Percentiles rank a stretch among this genome's conserved stretches.
These are phyloP conservation scores for Acromyrmex heyeri DNA, from an alignment of 1,140 invertebrate species.

Conservation along the genomic window DNA sequence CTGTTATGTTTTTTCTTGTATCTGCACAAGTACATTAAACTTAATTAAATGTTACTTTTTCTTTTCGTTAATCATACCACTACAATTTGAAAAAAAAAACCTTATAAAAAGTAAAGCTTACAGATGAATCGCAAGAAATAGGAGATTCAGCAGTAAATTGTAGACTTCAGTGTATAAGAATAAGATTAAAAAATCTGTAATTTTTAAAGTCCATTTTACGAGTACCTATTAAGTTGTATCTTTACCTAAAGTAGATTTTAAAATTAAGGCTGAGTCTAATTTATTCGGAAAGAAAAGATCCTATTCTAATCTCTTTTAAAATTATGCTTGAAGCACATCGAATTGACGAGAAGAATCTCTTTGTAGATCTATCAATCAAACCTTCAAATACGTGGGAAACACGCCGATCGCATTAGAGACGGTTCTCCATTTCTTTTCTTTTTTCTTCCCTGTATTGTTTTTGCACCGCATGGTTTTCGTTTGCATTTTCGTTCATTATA, in stretches of 20 bases:
- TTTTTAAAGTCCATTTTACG: neutral
- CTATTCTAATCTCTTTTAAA: neutral
- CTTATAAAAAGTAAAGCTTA: neutral
- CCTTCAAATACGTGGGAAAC: neutral
- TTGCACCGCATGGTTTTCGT: conserved; percentile 84
- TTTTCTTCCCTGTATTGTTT: conserved; percentile 64
- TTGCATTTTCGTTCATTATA: conserved; percentile 85
- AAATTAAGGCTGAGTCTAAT: neutral
- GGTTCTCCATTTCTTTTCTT: conserved; percentile 54
- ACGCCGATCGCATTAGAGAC: conserved; percentile 29
- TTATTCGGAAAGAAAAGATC: neutral
- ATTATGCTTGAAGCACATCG: conserved; percentile 4
- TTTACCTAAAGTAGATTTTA: neutral
- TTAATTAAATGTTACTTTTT: conserved; percentile 4
- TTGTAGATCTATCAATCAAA: neutral
- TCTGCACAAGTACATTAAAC: neutral
- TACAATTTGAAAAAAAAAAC: neutral
- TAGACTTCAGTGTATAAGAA: neutral
- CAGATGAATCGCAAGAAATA: neutral
- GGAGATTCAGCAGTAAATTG: neutral
- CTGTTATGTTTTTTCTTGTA: neutral
- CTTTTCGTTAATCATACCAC: neutral
- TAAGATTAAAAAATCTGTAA: neutral
- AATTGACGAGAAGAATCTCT: neutral
- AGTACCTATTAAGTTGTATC: neutral